A percentile compares a stretch with the other conserved stretches of the same genome.
Evolutionary conservation across 2,113 vertebrate genomes (phyloP).

Genomic region (Neogobius melanostomus): DNA sequence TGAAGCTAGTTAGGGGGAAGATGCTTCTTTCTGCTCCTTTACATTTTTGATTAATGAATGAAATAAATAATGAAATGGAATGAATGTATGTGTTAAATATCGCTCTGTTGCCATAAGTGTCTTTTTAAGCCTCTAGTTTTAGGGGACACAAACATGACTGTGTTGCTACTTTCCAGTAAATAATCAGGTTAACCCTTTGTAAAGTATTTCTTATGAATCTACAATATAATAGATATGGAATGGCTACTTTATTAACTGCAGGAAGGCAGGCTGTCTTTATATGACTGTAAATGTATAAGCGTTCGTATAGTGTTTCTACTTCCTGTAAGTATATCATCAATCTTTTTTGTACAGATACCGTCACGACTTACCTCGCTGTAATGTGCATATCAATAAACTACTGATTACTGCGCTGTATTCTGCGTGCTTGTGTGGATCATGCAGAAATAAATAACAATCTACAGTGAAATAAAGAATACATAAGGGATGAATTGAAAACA

Average conservation of each 20-base stretch:
- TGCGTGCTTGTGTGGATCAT: background rate
- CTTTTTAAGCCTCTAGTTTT: background rate
- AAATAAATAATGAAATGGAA: too few species aligned
- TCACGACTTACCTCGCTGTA: conserved; percentile 10
- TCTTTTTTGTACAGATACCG: conserved; percentile 29
- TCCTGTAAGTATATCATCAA: background rate
- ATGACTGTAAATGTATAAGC: background rate
- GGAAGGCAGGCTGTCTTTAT: background rate
- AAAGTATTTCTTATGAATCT: too few species aligned
- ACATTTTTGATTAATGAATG: too few species aligned
- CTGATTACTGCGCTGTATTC: conserved; percentile 14
- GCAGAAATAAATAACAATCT: too few species aligned
- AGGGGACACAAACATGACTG: background rate
- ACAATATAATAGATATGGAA: background rate
- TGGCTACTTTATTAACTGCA: background rate
- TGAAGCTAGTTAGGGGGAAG: too few species aligned
- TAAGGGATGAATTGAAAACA: too few species aligned
- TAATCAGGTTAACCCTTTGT: too few species aligned
- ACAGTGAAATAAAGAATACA: too few species aligned
- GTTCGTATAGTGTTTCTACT: background rate
- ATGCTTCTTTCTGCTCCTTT: too few species aligned
- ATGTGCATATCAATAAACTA: conserved; percentile 37
- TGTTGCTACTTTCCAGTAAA: too few species aligned
- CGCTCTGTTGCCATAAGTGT: background rate
- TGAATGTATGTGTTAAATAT: too few species aligned